Evolutionary conservation across 2,888 invertebrate species (phyloP).

Genomic region (Cybosia mesomella): DNA sequence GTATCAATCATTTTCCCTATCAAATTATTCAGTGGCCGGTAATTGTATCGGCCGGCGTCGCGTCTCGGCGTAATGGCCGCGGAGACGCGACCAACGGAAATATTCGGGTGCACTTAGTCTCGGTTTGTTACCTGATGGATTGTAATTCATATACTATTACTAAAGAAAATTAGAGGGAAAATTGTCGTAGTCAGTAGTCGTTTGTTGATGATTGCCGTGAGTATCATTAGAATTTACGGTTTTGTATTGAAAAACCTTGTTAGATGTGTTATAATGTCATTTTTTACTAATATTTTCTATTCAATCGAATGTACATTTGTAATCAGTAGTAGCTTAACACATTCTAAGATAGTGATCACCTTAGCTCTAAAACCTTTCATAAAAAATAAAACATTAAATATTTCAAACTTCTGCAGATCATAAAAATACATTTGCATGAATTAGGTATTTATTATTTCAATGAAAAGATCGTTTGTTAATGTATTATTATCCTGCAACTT

Average conservation of each 20-base stretch:
- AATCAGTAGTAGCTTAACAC: too few species aligned
- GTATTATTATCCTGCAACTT: too few species aligned
- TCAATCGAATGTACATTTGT: background rate
- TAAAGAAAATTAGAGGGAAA: slow-evolving; percentile 72
- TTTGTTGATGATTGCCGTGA: slow-evolving; percentile 53
- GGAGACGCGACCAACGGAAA: slow-evolving; percentile 71
- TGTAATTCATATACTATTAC: slow-evolving; percentile 82
- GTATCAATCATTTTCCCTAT: slow-evolving; percentile 86
- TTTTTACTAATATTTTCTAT: slow-evolving; percentile 7
- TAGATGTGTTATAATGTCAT: slow-evolving; percentile 29
- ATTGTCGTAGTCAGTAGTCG: slow-evolving; percentile 61
- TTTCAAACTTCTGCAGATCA: too few species aligned
- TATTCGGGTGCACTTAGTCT: slow-evolving; percentile 83
- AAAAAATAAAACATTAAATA: too few species aligned
- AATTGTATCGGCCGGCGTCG: slow-evolving; percentile 81
- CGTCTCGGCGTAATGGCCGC: slow-evolving; percentile 70
- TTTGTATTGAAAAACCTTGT: slow-evolving; percentile 47
- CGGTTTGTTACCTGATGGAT: slow-evolving; percentile 82
- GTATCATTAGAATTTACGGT: slow-evolving; percentile 43
- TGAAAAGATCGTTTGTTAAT: too few species aligned
- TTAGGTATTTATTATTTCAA: too few species aligned
- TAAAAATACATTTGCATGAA: too few species aligned
- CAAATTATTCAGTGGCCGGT: slow-evolving; percentile 85
- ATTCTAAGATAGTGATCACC: too few species aligned
- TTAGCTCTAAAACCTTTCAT: too few species aligned